phyloP scores from a whole-genome alignment of 2,797 vertebrate genomes.

The Betta splendens region DNA sequence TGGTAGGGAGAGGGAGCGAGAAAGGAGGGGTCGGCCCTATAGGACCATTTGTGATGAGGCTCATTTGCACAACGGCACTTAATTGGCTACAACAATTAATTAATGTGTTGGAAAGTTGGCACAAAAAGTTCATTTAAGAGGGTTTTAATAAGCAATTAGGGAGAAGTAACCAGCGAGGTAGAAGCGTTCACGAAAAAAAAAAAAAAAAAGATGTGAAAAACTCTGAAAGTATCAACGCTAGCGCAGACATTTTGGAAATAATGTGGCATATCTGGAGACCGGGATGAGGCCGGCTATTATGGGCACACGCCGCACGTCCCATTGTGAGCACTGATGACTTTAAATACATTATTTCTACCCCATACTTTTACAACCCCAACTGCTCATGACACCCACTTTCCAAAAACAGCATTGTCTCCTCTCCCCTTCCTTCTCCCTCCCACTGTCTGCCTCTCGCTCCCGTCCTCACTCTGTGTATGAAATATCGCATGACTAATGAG shows the following conservation, averaged over 20 bases:
- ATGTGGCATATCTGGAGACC: slow-evolving; percentile 68
- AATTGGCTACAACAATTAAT: slow-evolving; percentile 99
- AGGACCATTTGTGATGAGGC: slow-evolving; percentile 98
- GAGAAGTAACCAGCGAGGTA: slow-evolving; percentile 77
- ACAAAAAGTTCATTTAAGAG: slow-evolving; percentile 90
- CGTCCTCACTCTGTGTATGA: slow-evolving; percentile 80
- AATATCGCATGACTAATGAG: slow-evolving; percentile 97
- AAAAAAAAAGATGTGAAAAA: slow-evolving; percentile 55
- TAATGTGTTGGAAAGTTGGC: slow-evolving; percentile 99
- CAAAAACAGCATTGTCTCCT: slow-evolving; percentile 71
- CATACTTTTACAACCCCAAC: slow-evolving; percentile 73
- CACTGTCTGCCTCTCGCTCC: slow-evolving; percentile 68
- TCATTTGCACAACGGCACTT: slow-evolving; percentile 98
- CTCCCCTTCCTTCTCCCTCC: slow-evolving; percentile 69
- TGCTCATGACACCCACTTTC: slow-evolving; percentile 64
- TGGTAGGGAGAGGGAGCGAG: slow-evolving; percentile 59
- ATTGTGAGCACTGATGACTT: slow-evolving; percentile 69
- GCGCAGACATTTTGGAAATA: slow-evolving; percentile 59
- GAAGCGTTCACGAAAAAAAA: slow-evolving; percentile 61
- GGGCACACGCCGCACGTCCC: slow-evolving; percentile 62
- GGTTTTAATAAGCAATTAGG: slow-evolving; percentile 87
- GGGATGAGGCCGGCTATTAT: slow-evolving; percentile 64
- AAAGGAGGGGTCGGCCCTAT: slow-evolving; percentile 84
- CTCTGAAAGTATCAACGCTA: slow-evolving; percentile 59
- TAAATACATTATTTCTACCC: slow-evolving; percentile 73